Conservation (phyloP, 2,113 vertebrate genomes). For the Trematocara stigmaticum region DNA sequence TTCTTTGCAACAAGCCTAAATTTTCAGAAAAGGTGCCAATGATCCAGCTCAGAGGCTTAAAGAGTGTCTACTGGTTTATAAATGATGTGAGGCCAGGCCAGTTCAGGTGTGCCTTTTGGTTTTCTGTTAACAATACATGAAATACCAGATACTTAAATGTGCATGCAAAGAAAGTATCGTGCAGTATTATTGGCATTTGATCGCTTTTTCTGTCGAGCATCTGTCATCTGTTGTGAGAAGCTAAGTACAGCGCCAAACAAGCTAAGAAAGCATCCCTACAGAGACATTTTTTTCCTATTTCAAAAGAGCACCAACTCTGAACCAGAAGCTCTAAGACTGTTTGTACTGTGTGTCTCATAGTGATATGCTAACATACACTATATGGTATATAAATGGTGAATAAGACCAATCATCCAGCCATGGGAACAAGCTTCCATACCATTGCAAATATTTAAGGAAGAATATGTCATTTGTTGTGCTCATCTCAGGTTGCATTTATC, state of each 20-base stretch:
- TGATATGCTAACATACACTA: not conserved
- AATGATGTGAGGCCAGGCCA: not conserved
- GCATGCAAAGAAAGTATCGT: not conserved
- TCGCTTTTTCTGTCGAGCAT: not conserved
- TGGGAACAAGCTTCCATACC: not conserved
- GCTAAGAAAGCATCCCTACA: not conserved
- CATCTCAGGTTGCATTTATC: not conserved
- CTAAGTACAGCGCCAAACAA: not conserved
- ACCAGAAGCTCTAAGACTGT: not conserved
- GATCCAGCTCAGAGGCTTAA: accelerated
- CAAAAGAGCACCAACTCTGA: not conserved
- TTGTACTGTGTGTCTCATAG: not conserved
- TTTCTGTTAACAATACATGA: not conserved
- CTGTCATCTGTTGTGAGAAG: not conserved
- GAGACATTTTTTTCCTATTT: not conserved
- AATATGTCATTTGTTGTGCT: not conserved
- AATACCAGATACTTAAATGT: not conserved
- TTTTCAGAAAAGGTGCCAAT: not conserved
- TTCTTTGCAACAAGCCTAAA: not conserved
- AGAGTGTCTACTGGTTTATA: not conserved
- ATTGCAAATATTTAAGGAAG: not conserved
- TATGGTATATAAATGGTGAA: not conserved
- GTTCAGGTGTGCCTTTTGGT: not conserved
- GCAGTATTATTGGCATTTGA: not conserved
- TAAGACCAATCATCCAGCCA: not conserved